Percentiles rank a stretch among this genome's conserved stretches.
Evolutionary conservation across 92 coral and sea anemone species (phyloP).

Genomic region (Pocillopora meandrina): DNA sequence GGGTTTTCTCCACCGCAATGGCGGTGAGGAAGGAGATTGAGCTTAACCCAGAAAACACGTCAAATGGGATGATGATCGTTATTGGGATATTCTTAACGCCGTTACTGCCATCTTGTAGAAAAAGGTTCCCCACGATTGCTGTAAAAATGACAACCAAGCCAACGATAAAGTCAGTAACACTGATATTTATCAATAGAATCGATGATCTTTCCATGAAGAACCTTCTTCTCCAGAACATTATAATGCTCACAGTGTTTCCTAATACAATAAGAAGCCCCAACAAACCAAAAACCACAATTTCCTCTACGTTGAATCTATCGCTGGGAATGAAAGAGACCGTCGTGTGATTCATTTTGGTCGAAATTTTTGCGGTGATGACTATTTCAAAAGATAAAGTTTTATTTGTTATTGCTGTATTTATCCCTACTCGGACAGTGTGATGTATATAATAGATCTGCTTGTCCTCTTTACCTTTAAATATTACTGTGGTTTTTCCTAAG

Average conservation of each 20-base stretch:
- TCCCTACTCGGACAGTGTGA: too few relatives aligned
- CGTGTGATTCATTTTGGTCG: background rate
- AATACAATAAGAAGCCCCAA: conserved; percentile 8
- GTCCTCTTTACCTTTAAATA: too few relatives aligned
- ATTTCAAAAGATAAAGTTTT: background rate
- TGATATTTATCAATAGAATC: conserved; percentile 12
- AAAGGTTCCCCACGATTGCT: background rate
- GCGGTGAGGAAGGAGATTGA: conserved; percentile 16
- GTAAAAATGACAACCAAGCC: background rate
- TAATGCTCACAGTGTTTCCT: conserved; percentile 2
- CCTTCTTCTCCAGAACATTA: conserved; percentile 13
- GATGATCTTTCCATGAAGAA: background rate
- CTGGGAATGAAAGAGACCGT: background rate
- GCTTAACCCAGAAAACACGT: background rate
- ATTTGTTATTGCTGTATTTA: too few relatives aligned
- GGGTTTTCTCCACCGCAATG: conserved; percentile 5
- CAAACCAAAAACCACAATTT: background rate
- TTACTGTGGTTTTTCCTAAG: too few relatives aligned
- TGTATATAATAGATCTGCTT: too few relatives aligned
- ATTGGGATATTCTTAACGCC: background rate
- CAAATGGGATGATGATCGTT: background rate
- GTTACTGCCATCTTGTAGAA: background rate
- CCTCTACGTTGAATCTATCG: background rate
- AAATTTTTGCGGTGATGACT: background rate
- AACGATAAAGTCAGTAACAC: background rate